Base-by-base conservation (phyloP, 2,113 vertebrate species). In the Brienomyrus longianalis region DNA sequence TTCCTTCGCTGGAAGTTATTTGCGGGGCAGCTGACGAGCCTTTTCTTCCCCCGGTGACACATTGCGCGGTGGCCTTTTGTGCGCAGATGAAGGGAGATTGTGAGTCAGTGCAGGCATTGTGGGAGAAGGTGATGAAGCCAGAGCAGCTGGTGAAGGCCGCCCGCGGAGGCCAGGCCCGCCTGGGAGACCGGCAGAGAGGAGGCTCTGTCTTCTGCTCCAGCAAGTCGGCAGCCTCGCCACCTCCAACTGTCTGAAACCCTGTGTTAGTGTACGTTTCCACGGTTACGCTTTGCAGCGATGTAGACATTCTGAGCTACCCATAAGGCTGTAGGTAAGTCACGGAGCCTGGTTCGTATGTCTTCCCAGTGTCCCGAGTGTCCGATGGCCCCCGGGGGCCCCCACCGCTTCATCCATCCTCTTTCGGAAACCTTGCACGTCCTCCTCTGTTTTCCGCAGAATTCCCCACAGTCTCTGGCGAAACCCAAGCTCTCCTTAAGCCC, bases 1-100 rank as follows among this genome's bases (percentile, higher is more conserved):
- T 19, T 87, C 50, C 51, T 27, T 52, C 51, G 39, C 85, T 87
- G 85, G 48, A 54, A 87, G 51, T 87, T 87, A 56, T 87, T 87
- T 54, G 50, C 85, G 5, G 85, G 85, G 50, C n/a, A 35, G 50
- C 50, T 48, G 85, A 54, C 50, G 39, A 48, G 43, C 45, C 83
- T 84, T 84, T 84, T 84, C 83, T 84, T 84, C 83, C 39, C 83
- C 45, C 83, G n/a, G 85, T 87, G 85, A 87, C 85, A 54, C 85
- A 87, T 54, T 27, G 85, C 3, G 13, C 51, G 15, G 85, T 13
- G n/a, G 85, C 51, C 85, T 48, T 54, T 54, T 87, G n/a, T 54
- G n/a, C 48, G 50, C 85, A 70, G 59, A 50, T 45, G 43, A 47
- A 88, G 87, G 23, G 43, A 70, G 59, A 15, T 31, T n/a, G 59